Evolutionary conservation across 2,113 vertebrate genomes (phyloP).

Genomic region (Tachysurus fulvidraco): DNA sequence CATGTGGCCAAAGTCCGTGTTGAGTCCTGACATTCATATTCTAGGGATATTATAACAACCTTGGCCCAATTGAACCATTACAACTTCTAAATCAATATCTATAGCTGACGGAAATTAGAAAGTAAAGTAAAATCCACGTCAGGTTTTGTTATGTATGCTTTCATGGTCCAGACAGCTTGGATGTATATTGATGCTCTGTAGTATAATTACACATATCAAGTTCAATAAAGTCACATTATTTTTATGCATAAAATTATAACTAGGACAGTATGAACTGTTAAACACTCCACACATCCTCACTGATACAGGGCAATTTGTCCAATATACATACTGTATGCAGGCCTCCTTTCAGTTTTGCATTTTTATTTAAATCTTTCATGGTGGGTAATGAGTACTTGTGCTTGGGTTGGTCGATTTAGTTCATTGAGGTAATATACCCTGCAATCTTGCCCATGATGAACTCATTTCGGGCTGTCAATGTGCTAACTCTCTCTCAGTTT

Average conservation of each 20-base stretch:
- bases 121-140: constrained; percentile 3
- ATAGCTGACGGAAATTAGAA: background rate
- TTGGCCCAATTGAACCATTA: background rate
- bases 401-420: constrained; percentile 31
- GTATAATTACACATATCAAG: background rate
- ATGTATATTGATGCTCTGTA: background rate
- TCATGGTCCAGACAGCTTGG: background rate
- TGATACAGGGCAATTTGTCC: background rate
- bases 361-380: background rate
- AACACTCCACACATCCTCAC: background rate
- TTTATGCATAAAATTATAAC: background rate
- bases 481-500: constrained; percentile 33
- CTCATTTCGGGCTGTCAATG: constrained; percentile 24
- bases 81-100: background rate
- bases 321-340: background rate
- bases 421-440: constrained; percentile 33
- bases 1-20: too few relatives aligned
- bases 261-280: background rate
- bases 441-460: constrained; percentile 15
- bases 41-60: background rate
- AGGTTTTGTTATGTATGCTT: background rate
- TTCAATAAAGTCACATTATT: background rate
- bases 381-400: constrained; percentile 29
- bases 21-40: too few relatives aligned
- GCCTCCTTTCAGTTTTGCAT: constrained; percentile 12